Evolutionary conservation across 1,140 invertebrate species (phyloP).

Genomic region (Bombus difficillimus): DNA sequence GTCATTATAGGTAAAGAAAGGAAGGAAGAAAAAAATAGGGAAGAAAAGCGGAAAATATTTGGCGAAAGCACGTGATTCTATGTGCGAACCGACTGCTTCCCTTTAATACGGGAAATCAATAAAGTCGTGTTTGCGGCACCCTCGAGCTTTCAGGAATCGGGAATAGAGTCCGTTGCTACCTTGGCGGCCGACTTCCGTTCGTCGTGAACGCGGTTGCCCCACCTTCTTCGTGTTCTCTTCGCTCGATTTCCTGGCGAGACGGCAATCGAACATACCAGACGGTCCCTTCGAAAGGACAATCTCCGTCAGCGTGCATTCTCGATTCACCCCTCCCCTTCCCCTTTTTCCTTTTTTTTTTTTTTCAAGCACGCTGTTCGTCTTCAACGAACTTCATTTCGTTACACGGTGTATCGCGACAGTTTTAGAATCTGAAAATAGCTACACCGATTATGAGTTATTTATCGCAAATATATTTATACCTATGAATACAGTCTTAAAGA

Average conservation of each 20-base stretch:
- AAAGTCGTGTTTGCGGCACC: constrained; percentile 64
- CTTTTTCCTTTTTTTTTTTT: fast-evolving
- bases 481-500: no score
- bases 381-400: background rate
- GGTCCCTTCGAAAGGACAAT: background rate
- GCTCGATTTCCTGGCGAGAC: constrained; percentile 51
- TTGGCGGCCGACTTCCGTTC: constrained; percentile 62
- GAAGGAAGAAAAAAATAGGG: no score
- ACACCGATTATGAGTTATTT: no score
- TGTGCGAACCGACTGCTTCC: constrained; percentile 69
- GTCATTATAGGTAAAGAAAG: background rate
- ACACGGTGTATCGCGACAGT: no score
- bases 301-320: background rate
- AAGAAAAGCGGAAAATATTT: background rate
- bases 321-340: background rate
- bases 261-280: constrained; percentile 43
- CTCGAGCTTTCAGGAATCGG: constrained; percentile 67
- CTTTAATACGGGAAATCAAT: constrained; percentile 79
- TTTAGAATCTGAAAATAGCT: no score
- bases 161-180: constrained; percentile 72
- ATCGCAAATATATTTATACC: no score
- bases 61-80: background rate
- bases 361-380: background rate
- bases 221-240: constrained; percentile 52
- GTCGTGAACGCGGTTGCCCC: constrained; percentile 55